phyloP scores from a whole-genome alignment of 2,797 vertebrate species.

The Microctenopoma stevenorrisi region DNA sequence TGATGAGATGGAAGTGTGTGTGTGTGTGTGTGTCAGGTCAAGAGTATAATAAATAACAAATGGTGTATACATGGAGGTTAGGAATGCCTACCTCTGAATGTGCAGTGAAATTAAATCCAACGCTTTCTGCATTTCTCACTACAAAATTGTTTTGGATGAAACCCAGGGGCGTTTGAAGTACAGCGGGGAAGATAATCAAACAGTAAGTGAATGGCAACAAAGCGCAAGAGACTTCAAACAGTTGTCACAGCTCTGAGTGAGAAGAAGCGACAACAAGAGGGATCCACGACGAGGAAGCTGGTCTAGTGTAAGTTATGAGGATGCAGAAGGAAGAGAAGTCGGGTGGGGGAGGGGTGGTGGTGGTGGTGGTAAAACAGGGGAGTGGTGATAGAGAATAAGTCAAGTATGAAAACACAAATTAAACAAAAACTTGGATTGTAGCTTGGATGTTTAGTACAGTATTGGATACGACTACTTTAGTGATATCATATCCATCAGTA shows the following conservation, averaged over 20 bases:
- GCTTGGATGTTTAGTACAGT: background rate
- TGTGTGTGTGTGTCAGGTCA: slow-evolving; percentile 45
- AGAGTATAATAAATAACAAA: slow-evolving; percentile 63
- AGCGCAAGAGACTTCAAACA: slow-evolving; percentile 62
- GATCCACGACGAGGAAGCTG: slow-evolving; percentile 52
- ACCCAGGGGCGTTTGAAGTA: slow-evolving; percentile 62
- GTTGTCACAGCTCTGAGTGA: slow-evolving; percentile 57
- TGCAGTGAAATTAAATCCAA: slow-evolving; percentile 64
- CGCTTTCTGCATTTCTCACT: slow-evolving; percentile 63
- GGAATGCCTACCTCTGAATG: slow-evolving; percentile 55
- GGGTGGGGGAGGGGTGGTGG: background rate
- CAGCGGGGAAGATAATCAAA: slow-evolving; percentile 68
- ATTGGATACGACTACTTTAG: background rate
- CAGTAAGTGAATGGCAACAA: slow-evolving; percentile 69
- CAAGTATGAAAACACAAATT: slow-evolving; percentile 5
- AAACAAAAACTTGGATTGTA: background rate
- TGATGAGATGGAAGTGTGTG: background rate
- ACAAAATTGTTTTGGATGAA: slow-evolving; percentile 66
- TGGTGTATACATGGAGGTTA: slow-evolving; percentile 63
- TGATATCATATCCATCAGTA: slow-evolving; percentile 5
- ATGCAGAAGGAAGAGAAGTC: slow-evolving; percentile 1
- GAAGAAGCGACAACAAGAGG: slow-evolving; percentile 32
- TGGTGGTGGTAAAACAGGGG: background rate
- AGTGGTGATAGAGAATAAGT: background rate
- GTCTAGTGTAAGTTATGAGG: slow-evolving; percentile 53